Base-by-base conservation (phyloP, 1,140 invertebrate genomes). In the Drosophila oshimai region DNA sequence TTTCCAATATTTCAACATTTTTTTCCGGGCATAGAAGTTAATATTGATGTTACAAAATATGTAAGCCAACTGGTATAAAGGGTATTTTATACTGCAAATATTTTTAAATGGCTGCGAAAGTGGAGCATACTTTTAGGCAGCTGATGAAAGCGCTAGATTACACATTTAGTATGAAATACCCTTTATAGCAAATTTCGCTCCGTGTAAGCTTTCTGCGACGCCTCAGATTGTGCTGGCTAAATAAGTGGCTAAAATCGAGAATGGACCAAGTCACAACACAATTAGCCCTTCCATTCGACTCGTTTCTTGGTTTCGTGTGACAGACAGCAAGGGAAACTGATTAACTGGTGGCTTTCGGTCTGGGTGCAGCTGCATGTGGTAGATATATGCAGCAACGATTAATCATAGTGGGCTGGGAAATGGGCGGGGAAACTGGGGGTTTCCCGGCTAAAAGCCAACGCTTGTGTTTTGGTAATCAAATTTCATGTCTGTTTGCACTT, bases 401-500 rank as follows among this genome's bases (percentile, higher is more conserved):
- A 68, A 68, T 65, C 67, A 57, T 34, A 41, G 6, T 33, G 42
- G 18, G 6, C 13, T 6, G n/a, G 6, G 5, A 24, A 17, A 26
- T 2, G 60, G 28, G 6, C 9, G 46, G 20, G 6, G 17, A 18
- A 22, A 26, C 22, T 17, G 28, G 7, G 9, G 6, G 6, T 34
- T 22, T 5, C 6, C 36, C n/a, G 17, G 51, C 45, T 45, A 37
- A 51, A 31, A 31, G 42, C 26, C 12, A 39, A 17, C 15, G 9
- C 22, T 26, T n/a, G 15, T 47, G 49, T 54, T 70, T 71, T 71
- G 57, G 57, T 74, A 60, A 84, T 84, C 79, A 74, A 84, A 79
- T 58, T 64, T 69, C 61, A 28, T 54, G 50, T 68, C 69, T 79
- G 58, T 46, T 62, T 58, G 80, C 62, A 84, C 55, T 77, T 64